Percentiles rank a stretch among this genome's conserved stretches.
Conservation (phyloP, 2,888 invertebrate species). For the Timema podura region DNA sequence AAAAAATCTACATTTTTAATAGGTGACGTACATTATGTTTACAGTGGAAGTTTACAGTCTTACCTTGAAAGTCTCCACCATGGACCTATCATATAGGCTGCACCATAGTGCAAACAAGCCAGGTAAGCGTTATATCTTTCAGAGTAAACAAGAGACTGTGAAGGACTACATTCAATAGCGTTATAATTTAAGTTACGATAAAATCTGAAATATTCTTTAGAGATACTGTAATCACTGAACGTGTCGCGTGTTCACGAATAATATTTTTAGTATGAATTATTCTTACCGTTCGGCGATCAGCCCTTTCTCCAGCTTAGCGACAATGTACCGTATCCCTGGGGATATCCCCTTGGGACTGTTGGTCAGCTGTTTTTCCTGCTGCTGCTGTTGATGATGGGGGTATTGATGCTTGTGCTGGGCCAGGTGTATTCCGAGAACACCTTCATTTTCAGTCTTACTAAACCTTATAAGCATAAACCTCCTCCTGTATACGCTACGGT, state of each 20-base stretch:
- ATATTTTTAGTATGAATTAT: no score
- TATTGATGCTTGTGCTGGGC: constrained; percentile 52
- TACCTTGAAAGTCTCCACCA: no score
- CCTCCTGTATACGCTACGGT: constrained; percentile 10
- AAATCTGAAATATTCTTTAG: background rate
- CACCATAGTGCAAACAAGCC: no score
- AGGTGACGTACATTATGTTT: no score
- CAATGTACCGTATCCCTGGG: constrained; percentile 58
- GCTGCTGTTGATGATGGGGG: background rate
- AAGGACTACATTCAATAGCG: background rate
- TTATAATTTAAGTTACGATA: background rate
- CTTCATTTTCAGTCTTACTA: constrained; percentile 60
- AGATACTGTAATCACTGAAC: no score
- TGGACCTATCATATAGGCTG: no score
- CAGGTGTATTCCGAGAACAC: constrained; percentile 66
- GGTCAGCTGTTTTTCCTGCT: constrained; percentile 44
- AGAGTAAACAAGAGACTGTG: no score
- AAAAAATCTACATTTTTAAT: no score
- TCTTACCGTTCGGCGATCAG: constrained; percentile 57
- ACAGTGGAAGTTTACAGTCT: no score
- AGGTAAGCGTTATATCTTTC: no score
- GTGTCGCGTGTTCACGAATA: no score
- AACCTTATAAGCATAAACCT: constrained; percentile 51
- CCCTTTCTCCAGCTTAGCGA: constrained; percentile 59
- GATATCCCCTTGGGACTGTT: constrained; percentile 51